phyloP scores from a whole-genome alignment of 2,888 invertebrate species.

The Kryphioiulus occultus region DNA sequence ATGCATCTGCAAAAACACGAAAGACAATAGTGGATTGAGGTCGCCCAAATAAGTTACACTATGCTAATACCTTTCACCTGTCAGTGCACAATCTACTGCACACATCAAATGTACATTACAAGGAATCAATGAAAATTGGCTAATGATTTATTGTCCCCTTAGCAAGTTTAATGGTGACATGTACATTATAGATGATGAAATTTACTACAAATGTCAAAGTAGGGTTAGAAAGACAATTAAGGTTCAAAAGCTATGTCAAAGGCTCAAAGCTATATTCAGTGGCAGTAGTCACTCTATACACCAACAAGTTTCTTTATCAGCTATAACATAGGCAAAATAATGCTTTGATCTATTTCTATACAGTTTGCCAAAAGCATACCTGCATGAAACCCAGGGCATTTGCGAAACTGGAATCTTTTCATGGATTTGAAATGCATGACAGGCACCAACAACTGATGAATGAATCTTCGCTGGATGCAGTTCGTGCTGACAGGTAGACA shows the following conservation, averaged over 20 bases:
- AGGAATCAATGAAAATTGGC: background rate
- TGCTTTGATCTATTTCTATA: too few relatives aligned
- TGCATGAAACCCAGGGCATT: background rate
- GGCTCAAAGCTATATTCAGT: too few relatives aligned
- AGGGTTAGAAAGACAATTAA: too few relatives aligned
- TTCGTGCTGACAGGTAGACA: background rate
- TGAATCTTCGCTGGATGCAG: background rate
- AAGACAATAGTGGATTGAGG: background rate
- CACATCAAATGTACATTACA: background rate
- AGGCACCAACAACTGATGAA: background rate
- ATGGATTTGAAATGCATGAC: background rate
- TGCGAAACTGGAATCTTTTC: background rate
- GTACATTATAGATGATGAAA: too few relatives aligned
- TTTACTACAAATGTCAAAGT: too few relatives aligned
- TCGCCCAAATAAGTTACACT: too few relatives aligned
- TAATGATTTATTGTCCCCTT: background rate
- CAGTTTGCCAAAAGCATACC: too few relatives aligned
- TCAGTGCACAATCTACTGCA: too few relatives aligned
- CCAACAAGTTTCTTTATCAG: background rate
- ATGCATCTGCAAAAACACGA: background rate
- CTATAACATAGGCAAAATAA: background rate
- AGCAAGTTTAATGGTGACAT: too few relatives aligned
- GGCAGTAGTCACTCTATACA: too few relatives aligned
- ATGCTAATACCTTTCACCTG: too few relatives aligned
- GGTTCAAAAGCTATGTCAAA: too few relatives aligned